Evolutionary conservation across 1,140 invertebrate genomes (phyloP).

Genomic region (Aphidius ervi): DNA sequence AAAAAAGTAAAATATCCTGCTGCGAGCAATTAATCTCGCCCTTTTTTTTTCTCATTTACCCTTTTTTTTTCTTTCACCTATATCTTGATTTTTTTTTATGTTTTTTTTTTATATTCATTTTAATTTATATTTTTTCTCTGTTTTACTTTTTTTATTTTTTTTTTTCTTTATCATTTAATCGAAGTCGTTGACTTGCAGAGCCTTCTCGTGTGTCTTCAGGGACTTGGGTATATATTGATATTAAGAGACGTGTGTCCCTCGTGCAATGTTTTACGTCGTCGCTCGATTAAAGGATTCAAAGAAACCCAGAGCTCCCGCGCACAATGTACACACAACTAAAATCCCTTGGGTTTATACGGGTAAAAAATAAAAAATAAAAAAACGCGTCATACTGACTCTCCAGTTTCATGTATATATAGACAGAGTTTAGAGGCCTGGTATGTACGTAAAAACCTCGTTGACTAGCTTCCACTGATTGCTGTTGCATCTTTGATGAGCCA

Average conservation of each 20-base stretch:
- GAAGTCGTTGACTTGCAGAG: slow-evolving; percentile 17
- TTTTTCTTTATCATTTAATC: slow-evolving; percentile 21
- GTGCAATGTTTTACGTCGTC: slow-evolving; percentile 31
- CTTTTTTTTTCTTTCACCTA: neutral
- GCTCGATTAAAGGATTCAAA: slow-evolving; percentile 50
- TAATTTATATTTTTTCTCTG: neutral
- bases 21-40: slow-evolving; percentile 15
- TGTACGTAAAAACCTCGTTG: slow-evolving; percentile 26
- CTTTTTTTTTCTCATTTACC: neutral
- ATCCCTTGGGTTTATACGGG: slow-evolving; percentile 26
- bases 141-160: slow-evolving; percentile 8
- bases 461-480: slow-evolving; percentile 52
- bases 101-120: neutral
- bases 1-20: slow-evolving; percentile 1
- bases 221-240: slow-evolving; percentile 7
- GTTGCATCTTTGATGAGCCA: slow-evolving; percentile 54
- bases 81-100: slow-evolving; percentile 12
- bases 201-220: slow-evolving; percentile 8
- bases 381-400: slow-evolving; percentile 14
- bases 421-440: neutral
- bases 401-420: slow-evolving; percentile 30
- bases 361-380: neutral
- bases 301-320: slow-evolving; percentile 30
- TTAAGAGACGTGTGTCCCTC: slow-evolving; percentile 9
- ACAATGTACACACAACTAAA: no score